These are phyloP conservation scores for Mercenaria mercenaria DNA, from an alignment of 1,140 invertebrate species.

Conservation along the genomic window DNA sequence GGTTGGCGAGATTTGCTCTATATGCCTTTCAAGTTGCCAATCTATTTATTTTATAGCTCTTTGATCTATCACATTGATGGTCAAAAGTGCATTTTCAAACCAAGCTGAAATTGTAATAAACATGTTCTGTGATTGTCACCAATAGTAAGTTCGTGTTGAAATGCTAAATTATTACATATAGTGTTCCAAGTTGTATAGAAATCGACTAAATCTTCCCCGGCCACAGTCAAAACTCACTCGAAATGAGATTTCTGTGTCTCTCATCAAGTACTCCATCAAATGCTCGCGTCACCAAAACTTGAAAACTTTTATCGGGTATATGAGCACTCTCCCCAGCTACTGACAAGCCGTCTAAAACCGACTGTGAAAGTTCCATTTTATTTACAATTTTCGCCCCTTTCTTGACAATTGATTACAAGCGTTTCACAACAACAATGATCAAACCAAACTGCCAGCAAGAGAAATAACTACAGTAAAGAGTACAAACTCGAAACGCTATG, in stretches of 20 bases:
- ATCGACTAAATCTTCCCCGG: not conserved
- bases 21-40: no score
- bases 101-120: no score
- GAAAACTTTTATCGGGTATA: slow-evolving; percentile 77
- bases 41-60: no score
- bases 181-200: no score
- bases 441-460: not conserved
- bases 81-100: no score
- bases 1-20: no score
- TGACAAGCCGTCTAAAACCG: slow-evolving; percentile 73
- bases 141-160: no score
- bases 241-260: slow-evolving; percentile 66
- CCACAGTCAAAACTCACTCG: slow-evolving; percentile 57
- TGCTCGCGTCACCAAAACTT: slow-evolving; percentile 68
- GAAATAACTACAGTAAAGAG: not conserved
- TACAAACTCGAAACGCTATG: not conserved
- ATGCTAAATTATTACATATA: no score
- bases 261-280: slow-evolving; percentile 74
- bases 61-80: no score
- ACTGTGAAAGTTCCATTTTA: slow-evolving; percentile 74
- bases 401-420: not conserved
- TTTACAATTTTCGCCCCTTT: not conserved
- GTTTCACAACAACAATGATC: not conserved
- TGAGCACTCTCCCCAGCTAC: slow-evolving; percentile 76
- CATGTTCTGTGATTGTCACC: no score